These are phyloP conservation scores for Melanerpes formicivorus DNA, from an alignment of 2,113 vertebrate species.

Conservation along the genomic window DNA sequence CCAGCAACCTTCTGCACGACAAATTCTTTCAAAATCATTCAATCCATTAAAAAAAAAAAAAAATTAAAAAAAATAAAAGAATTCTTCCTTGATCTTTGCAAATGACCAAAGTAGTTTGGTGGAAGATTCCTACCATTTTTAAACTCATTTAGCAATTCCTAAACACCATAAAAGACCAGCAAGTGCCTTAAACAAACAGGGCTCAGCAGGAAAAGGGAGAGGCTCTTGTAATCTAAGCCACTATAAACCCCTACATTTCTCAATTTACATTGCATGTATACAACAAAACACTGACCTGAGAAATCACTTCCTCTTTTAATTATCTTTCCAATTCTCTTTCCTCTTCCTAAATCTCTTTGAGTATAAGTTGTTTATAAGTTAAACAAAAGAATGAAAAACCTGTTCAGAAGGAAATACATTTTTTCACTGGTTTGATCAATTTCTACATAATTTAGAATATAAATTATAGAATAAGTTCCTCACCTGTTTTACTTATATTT, in stretches of 20 bases:
- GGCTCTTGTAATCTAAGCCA: neutral
- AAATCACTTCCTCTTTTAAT: neutral
- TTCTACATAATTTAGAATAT: neutral
- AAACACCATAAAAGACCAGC: neutral
- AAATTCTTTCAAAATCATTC: conserved; percentile 18
- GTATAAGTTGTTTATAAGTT: neutral
- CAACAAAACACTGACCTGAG: neutral
- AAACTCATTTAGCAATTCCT: neutral
- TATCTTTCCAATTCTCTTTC: neutral
- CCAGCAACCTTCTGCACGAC: neutral
- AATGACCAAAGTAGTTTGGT: neutral
- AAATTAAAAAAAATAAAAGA: neutral
- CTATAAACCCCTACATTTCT: neutral
- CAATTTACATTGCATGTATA: neutral
- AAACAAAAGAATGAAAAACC: neutral
- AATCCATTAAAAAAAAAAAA: neutral
- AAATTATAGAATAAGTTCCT: neutral
- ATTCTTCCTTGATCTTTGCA: conserved; percentile 10
- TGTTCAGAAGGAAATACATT: neutral
- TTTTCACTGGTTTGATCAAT: neutral
- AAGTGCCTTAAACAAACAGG: neutral
- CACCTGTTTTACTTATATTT: neutral
- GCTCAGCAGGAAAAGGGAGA: neutral
- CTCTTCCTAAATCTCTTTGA: neutral
- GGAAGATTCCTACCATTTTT: neutral